Evolutionary conservation across 2,113 vertebrate genomes (phyloP), one percentile per base, ranked within the genome.

Genomic region (Talpa occidentalis): DNA sequence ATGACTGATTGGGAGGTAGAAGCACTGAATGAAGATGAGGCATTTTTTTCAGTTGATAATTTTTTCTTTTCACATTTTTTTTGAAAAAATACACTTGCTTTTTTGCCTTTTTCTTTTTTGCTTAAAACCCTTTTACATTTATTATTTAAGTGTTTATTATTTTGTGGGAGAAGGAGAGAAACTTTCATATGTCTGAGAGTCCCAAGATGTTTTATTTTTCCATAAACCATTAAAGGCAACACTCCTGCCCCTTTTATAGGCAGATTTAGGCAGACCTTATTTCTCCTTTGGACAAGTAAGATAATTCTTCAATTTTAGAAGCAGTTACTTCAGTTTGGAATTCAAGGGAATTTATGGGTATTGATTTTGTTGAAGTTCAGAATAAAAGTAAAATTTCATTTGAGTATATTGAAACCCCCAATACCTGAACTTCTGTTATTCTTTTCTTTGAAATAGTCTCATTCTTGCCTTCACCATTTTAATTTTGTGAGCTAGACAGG

Each of bases 1-100:
- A 95, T 95, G 96, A 98, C 97, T 94, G 96, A 97, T 97, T 97
- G 98, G 98, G 98, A 98, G 98, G 98, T 97, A 97, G 97, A 98
- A 97, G 98, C 98, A 97, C 98, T 98, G 98, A 98, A 97, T 92
- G 91, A 97, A 95, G 96, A 97, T 94, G 97, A 97, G 90, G 96
- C 93, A 90, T 98, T 52, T 98, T 95, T 44, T 96, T 97, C 94
- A 97, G 82, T 96, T 95, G 56, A 94, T 84, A 15, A 56, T 76
- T n/a, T n/a, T n/a, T n/a, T n/a, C n/a, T n/a, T n/a, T n/a, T 73
- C 66, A 81, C 81, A 47, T 94, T 97, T 97, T 74, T 92, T 85
- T 67, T 90, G 69, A 62, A 93, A 73, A 77, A 54, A 56, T 83
- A 76, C 0, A 82, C 59, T 94, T 76, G 77, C 40, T 95, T 70